Base-by-base conservation (phyloP, 2,888 invertebrate genomes). In the Acleris laterana region DNA sequence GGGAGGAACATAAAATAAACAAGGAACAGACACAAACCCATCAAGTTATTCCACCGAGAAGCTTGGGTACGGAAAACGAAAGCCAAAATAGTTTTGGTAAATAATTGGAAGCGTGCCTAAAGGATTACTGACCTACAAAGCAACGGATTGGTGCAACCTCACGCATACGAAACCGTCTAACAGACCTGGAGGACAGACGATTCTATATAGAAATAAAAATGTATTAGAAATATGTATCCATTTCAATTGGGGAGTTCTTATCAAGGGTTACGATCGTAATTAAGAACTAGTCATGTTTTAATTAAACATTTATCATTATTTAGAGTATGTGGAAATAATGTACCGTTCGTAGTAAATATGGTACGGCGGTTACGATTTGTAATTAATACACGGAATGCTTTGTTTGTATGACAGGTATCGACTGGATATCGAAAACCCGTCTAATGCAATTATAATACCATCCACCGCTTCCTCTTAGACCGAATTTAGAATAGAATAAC, bases 91-190 rank as follows among this genome's bases (percentile, higher is more conserved):
- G 73, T 74, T 71, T 73, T 71, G 72, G 71, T 68, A 74, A 70
- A 76, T 75, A 77, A 76, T 80, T 82, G 81, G 81, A 84, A 84
- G 78, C 79, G 78, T 84, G 84, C 82, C 85, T 83, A 81, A 82
- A 82, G 77, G 77, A 81, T 69, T 90, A 92, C 92, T 93, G 87
- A 92, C 92, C 91, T 91, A 91, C 87, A 84, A 88, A 88, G 83
- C 83, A 85, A 87, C 78, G 90, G 89, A 89, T 85, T 88, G 90
- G 82, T 86, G 88, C 82, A 86, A 84, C 82, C 84, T 88, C 83
- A 90, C 89, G 88, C 82, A 80, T 79, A 91, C 88, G 89, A 81
- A 91, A 87, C 85, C 90, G 76, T 83, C 85, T 89, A 89, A 85
- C 72, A 84, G 83, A 93, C 92, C 93, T 93, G 93, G 75, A 84